phyloP scores from a whole-genome alignment of 30 jellyfish, hydroid and myxozoan species.

The Cassiopea xamachana region DNA sequence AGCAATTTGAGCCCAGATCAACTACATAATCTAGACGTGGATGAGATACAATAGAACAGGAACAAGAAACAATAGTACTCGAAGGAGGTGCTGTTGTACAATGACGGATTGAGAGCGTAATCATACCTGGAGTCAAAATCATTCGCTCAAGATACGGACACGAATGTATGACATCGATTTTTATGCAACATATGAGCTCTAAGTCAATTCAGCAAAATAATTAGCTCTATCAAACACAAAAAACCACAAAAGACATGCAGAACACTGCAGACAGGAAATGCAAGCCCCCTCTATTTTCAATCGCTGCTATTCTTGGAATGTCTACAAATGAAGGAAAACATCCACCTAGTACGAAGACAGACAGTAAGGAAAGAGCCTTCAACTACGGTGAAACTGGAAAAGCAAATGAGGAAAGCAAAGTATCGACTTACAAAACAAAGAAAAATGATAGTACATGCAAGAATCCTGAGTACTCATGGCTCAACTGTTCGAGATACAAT shows the following conservation, averaged over 20 bases:
- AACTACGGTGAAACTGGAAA: neutral
- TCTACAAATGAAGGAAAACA: conserved; percentile 11
- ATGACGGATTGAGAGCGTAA: neutral
- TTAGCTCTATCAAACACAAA: neutral
- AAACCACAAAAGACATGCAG: neutral
- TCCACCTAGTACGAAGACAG: neutral
- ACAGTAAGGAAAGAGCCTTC: neutral
- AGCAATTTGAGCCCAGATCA: no score
- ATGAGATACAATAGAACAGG: no score
- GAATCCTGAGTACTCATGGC: conserved; percentile 69
- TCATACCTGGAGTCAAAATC: neutral
- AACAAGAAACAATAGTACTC: neutral
- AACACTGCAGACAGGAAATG: conserved; percentile 2
- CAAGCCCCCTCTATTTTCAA: conserved; percentile 45
- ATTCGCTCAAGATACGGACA: no score
- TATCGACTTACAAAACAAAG: neutral
- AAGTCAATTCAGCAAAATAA: no score
- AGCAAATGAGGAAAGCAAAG: neutral
- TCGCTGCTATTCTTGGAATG: conserved; percentile 54
- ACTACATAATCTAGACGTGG: no score
- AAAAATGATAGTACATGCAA: neutral
- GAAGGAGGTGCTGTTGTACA: neutral
- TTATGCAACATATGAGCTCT: neutral
- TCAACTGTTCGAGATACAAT: conserved; percentile 81
- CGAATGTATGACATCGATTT: no score